Conservation (phyloP, 1,140 invertebrate genomes). For the Atopsyche davidsoni region DNA sequence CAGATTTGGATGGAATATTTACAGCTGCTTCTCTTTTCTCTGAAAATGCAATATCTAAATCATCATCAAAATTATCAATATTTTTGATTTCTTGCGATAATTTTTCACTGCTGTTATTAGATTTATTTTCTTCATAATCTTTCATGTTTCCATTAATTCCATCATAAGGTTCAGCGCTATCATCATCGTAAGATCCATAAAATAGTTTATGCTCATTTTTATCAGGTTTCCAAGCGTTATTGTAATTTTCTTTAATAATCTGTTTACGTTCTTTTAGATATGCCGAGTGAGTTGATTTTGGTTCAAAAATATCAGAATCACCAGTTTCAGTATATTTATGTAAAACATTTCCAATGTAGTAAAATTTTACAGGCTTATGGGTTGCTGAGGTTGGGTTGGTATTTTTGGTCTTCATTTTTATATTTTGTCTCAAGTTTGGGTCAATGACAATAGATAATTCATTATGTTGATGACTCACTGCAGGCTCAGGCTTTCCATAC, state of each 20-base stretch:
- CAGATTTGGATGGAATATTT: constrained; percentile 28
- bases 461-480: constrained; percentile 16
- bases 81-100: neutral
- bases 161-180: constrained; percentile 21
- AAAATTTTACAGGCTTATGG: constrained; percentile 40
- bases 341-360: constrained; percentile 51
- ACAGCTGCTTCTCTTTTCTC: constrained; percentile 17
- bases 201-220: constrained; percentile 38
- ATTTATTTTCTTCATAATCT: constrained; percentile 14
- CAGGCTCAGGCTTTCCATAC: too few relatives aligned
- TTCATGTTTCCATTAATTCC: constrained; percentile 21
- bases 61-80: neutral
- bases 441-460: constrained; percentile 27
- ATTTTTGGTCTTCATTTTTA: constrained; percentile 10
- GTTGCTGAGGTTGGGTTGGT: constrained; percentile 11
- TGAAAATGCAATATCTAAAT: constrained; percentile 21
- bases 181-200: constrained; percentile 35
- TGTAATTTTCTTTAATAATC: constrained; percentile 35
- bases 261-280: constrained; percentile 25
- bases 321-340: constrained; percentile 43
- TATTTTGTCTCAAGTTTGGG: constrained; percentile 21
- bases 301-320: constrained; percentile 33
- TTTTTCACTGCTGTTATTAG: neutral
- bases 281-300: constrained; percentile 24
- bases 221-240: constrained; percentile 33